Conservation (phyloP, 2,888 invertebrate genomes). For the Plebejus melissa region DNA sequence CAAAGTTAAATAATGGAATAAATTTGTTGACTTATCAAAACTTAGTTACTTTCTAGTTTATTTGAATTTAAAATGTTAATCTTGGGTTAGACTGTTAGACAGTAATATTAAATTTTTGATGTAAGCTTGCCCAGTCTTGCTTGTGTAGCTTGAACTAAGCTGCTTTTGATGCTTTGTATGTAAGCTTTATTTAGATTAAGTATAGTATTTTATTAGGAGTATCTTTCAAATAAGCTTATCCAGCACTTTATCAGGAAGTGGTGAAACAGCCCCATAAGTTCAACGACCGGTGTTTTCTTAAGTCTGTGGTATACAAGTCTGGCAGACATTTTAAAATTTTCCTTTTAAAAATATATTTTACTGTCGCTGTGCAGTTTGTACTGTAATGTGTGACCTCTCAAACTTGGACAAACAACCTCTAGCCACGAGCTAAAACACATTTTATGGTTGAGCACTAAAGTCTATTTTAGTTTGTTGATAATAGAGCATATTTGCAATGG, state of each 20-base stretch:
- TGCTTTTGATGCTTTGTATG: too few species aligned
- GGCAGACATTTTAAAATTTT: conserved; percentile 9
- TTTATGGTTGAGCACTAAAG: background rate
- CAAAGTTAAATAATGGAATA: background rate
- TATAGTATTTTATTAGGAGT: too few species aligned
- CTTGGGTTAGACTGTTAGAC: background rate
- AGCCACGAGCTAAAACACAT: background rate
- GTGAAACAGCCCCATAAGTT: background rate
- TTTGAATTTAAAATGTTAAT: background rate
- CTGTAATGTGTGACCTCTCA: conserved; percentile 9
- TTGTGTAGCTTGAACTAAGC: too few species aligned
- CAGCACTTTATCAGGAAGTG: too few species aligned
- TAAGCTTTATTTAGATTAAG: too few species aligned
- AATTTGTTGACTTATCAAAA: background rate
- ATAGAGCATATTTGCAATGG: background rate
- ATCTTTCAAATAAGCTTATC: too few species aligned
- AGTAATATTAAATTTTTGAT: background rate
- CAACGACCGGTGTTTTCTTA: background rate
- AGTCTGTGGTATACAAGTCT: background rate
- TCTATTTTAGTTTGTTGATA: background rate
- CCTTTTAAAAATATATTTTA: conserved; percentile 6
- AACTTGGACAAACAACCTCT: background rate
- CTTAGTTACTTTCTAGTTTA: background rate
- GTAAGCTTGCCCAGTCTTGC: too few species aligned
- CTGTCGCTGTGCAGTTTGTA: background rate